A percentile compares a stretch with the other conserved stretches of the same genome.
Evolutionary conservation across 2,113 vertebrate genomes (phyloP).

Genomic region (Nothocercus julius): DNA sequence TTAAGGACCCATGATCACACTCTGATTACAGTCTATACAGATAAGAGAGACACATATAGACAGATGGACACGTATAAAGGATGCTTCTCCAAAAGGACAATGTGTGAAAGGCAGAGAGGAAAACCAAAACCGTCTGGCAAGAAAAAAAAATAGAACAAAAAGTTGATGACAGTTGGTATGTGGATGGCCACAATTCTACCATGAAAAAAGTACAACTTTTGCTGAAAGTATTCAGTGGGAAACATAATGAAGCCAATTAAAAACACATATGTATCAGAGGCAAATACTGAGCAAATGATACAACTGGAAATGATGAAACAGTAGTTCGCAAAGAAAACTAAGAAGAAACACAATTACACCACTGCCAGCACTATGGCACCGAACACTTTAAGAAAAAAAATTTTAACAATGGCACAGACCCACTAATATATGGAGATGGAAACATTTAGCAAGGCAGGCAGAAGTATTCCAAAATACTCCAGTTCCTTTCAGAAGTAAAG

Average conservation of each 20-base stretch:
- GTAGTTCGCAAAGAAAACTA: not conserved
- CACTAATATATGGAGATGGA: not conserved
- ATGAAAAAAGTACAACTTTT: not conserved
- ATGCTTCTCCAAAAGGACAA: not conserved
- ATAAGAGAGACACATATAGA: not conserved
- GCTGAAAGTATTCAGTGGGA: not conserved
- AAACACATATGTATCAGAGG: not conserved
- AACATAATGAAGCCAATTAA: not conserved
- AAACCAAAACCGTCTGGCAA: not conserved
- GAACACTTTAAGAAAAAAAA: not conserved
- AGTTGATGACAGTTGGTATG: not conserved
- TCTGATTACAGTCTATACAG: not conserved
- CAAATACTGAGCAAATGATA: not conserved
- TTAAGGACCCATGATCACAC: not conserved
- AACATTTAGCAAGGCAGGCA: not conserved
- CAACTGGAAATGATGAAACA: not conserved
- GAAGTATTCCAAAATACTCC: constrained; percentile 12
- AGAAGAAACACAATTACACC: not conserved
- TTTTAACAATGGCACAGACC: not conserved
- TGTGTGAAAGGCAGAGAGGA: not conserved
- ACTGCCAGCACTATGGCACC: not conserved
- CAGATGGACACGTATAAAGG: not conserved
- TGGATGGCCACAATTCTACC: not conserved
- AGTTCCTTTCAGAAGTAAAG: not conserved
- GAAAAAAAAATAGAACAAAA: not conserved